These are phyloP conservation scores for Darevskia mixta DNA, from an alignment of 2,797 vertebrate species.

Conservation along the genomic window DNA sequence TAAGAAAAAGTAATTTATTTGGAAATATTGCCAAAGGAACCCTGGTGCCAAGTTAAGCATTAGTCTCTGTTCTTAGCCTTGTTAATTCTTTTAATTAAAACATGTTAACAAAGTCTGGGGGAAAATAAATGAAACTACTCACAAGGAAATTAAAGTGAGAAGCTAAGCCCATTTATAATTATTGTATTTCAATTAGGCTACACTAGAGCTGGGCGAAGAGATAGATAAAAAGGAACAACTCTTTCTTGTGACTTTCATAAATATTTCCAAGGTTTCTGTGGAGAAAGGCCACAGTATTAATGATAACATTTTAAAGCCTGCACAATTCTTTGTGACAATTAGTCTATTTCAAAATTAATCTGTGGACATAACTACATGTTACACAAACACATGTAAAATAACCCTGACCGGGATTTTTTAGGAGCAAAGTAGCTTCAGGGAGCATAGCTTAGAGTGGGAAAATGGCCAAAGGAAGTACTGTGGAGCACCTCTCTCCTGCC, in stretches of 20 bases:
- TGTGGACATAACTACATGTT: not conserved
- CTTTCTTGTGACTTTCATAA: conserved; percentile 73
- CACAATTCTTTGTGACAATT: conserved; percentile 54
- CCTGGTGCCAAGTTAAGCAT: conserved; percentile 55
- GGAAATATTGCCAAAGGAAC: conserved; percentile 48
- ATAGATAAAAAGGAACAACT: conserved; percentile 77
- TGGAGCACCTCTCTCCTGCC: not conserved
- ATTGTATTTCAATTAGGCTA: conserved; percentile 85
- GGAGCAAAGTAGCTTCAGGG: not conserved
- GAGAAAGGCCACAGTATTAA: conserved; percentile 61
- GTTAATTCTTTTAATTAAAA: conserved; percentile 84
- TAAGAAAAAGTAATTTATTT: conserved; percentile 38
- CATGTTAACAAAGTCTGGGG: conserved; percentile 80
- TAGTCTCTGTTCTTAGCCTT: conserved; percentile 73
- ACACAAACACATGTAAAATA: not conserved
- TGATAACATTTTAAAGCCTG: conserved; percentile 49
- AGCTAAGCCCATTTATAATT: conserved; percentile 84
- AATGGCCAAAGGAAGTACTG: not conserved
- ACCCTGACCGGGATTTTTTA: not conserved
- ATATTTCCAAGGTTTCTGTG: conserved; percentile 71
- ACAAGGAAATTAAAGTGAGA: conserved; percentile 81
- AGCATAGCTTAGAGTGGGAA: not conserved
- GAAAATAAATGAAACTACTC: conserved; percentile 81
- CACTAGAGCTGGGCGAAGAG: conserved; percentile 71
- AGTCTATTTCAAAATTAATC: conserved; percentile 33